Conservation (phyloP, 2,797 vertebrate species). For the Hypotaenidia philippensis region DNA sequence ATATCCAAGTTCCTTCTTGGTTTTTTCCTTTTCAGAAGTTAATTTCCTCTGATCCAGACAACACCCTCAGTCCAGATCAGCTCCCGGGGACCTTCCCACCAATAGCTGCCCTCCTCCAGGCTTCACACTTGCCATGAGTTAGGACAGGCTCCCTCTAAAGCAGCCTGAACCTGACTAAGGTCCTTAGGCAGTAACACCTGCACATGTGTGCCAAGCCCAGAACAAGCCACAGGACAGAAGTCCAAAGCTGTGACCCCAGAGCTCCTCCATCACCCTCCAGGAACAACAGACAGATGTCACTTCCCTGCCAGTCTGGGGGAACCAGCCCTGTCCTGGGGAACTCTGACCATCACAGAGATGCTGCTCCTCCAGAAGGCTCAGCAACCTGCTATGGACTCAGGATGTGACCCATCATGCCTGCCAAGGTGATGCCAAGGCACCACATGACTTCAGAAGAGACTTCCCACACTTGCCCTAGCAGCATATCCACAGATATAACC, state of each 20-base stretch:
- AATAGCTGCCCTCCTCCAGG: neutral
- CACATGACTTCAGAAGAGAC: rapidly evolving
- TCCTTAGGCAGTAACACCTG: rapidly evolving
- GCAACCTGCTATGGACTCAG: neutral
- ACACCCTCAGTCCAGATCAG: neutral
- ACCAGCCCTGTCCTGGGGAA: neutral
- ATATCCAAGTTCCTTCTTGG: neutral
- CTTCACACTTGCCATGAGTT: neutral
- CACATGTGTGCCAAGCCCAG: rapidly evolving
- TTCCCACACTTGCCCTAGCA: neutral
- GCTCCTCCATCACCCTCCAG: neutral
- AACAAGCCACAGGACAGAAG: rapidly evolving
- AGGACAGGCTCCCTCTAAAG: neutral
- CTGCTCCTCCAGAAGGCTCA: neutral
- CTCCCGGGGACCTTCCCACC: neutral
- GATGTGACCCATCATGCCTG: neutral
- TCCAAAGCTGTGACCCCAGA: neutral
- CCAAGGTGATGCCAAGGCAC: neutral
- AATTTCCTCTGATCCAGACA: neutral
- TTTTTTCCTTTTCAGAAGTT: neutral
- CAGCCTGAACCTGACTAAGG: neutral
- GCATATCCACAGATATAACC: neutral
- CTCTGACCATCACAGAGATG: neutral
- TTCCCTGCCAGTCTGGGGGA: neutral
- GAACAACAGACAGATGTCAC: neutral